Evolutionary conservation across 2,888 invertebrate genomes (phyloP), one percentile per base, ranked within the genome.

Genomic region (Drosophila nr. medialis): DNA sequence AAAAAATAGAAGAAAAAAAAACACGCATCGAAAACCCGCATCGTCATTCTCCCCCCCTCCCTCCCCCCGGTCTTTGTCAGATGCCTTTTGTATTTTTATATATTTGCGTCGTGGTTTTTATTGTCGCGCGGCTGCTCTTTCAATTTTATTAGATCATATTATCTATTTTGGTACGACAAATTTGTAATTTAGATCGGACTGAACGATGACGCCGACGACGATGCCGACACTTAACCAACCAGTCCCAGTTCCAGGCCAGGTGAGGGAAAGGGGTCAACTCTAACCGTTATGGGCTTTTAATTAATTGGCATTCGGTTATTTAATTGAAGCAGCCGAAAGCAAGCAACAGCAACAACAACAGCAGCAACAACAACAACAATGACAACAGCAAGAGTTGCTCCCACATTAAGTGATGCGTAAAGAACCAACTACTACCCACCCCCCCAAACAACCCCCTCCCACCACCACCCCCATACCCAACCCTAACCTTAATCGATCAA

Each of bases 131-230:
- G 80, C 77, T 75, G 84, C 86, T 88, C 89, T 86, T 89, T 85
- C 72, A 72, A 72, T 86, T 85, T 89, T 85, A 85, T 85, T 85
- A 89, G 89, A 89, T 85, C 85, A 89, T 85, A 89, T 85, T 89
- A 85, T 86, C 79, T 85, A 89, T 89, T 89, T 89, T 81, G 86
- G 86, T 75, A 83, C 79, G 77, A 89, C 89, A 81, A 85, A 85
- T 85, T 85, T 85, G 89, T 85, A 86, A 88, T 85, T 85, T 85
- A 89, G 84, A 83, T 89, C 79, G 75, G 53, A 45, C 34, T 63
- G 58, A 48, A 75, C 56, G 50, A 60, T 66, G 32, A 58, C 34
- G 61, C 42, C 48, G 66, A 65, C 70, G 62, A 70, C 56, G 75
- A 62, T 63, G 75, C 21, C 56, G 75, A 60, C 71, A 66, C 69